Evolutionary conservation across 2,888 invertebrate species (phyloP).

Genomic region (Pristionchus fissidentatus): DNA sequence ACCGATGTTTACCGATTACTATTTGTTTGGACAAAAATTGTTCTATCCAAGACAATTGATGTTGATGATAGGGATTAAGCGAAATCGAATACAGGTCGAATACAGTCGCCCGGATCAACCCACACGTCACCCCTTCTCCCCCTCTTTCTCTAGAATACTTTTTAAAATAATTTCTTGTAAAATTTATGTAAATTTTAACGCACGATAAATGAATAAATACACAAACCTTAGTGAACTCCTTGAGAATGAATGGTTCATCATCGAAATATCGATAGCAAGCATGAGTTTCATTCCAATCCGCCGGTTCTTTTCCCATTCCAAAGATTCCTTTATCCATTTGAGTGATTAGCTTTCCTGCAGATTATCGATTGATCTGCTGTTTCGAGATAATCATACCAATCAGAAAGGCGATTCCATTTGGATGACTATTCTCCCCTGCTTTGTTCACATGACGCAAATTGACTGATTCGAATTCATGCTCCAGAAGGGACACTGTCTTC

Average conservation of each 20-base stretch:
- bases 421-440: slow-evolving; percentile 42
- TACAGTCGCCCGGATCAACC: too few relatives aligned
- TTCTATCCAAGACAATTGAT: too few relatives aligned
- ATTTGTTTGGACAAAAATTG: too few relatives aligned
- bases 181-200: too few relatives aligned
- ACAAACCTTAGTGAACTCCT: slow-evolving; percentile 39
- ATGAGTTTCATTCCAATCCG: slow-evolving; percentile 30
- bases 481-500: slow-evolving; percentile 42
- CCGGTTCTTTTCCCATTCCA: neutral
- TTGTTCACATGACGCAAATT: slow-evolving; percentile 34
- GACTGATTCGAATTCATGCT: slow-evolving; percentile 39
- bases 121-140: too few relatives aligned
- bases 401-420: slow-evolving; percentile 43
- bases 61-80: too few relatives aligned
- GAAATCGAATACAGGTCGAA: too few relatives aligned
- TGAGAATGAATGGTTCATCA: slow-evolving; percentile 32
- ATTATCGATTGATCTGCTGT: neutral
- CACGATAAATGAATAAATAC: too few relatives aligned
- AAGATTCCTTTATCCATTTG: slow-evolving; percentile 5
- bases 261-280: slow-evolving; percentile 11
- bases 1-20: too few relatives aligned
- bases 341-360: slow-evolving; percentile 2
- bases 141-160: too few relatives aligned
- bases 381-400: neutral
- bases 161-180: too few relatives aligned